Evolutionary conservation across 2,888 invertebrate species (phyloP).

Genomic region (Alentia gelatinosa): DNA sequence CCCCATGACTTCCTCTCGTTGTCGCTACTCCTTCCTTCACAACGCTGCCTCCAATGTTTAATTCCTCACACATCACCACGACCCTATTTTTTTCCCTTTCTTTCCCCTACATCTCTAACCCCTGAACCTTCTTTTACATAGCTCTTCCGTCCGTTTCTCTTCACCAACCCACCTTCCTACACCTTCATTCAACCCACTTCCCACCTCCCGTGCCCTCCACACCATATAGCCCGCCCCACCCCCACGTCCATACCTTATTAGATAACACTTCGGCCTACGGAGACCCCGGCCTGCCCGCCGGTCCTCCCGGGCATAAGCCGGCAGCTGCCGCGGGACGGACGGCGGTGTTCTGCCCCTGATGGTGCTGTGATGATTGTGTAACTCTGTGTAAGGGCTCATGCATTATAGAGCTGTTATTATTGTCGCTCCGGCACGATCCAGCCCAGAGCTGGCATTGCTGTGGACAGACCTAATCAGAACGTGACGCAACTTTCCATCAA

Average conservation of each 20-base stretch:
- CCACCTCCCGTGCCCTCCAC: not conserved
- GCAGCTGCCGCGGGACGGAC: not conserved
- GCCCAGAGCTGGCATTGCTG: not conserved
- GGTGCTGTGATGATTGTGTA: constrained; percentile 11
- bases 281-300: not conserved
- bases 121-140: no score
- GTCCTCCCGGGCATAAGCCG: not conserved
- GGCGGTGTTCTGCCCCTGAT: no score
- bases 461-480: not conserved
- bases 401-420: constrained; percentile 16
- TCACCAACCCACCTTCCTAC: no score
- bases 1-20: not conserved
- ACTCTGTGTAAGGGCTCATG: not conserved
- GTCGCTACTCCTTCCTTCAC: not conserved
- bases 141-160: no score
- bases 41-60: no score
- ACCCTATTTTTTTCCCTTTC: not conserved
- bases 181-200: not conserved
- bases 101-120: not conserved
- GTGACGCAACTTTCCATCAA: not conserved
- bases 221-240: not conserved
- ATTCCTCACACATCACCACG: not conserved
- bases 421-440: not conserved
- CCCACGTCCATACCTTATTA: not conserved
- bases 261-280: not conserved